Percentiles rank a stretch among this genome's conserved stretches.
Conservation (phyloP, 2,888 invertebrate species). For the Torymus tubicola region DNA sequence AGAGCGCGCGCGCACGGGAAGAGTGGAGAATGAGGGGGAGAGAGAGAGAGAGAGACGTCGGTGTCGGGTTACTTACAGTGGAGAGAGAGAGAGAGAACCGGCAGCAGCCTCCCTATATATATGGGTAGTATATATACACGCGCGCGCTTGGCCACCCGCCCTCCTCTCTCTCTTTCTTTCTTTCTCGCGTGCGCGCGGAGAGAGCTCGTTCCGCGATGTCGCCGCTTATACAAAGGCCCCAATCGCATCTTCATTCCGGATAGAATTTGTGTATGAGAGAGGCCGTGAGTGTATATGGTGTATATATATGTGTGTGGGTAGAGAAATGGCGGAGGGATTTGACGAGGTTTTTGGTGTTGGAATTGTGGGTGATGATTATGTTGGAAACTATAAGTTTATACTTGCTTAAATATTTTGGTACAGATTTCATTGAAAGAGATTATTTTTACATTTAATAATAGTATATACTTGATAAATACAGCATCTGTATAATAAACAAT, state of each 20-base stretch:
- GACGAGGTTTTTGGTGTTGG: too few species aligned
- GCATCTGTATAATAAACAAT: too few species aligned
- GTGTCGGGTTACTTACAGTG: constrained; percentile 71
- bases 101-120: constrained; percentile 53
- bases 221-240: background rate
- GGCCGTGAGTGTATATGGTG: too few species aligned
- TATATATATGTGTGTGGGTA: too few species aligned
- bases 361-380: too few species aligned
- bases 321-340: too few species aligned
- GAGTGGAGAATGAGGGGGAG: constrained; percentile 13
- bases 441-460: too few species aligned
- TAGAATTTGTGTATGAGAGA: background rate
- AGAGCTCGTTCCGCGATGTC: too few species aligned
- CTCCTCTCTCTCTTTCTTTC: constrained; percentile 30
- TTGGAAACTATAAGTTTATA: too few species aligned
- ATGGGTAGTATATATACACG: background rate
- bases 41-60: constrained; percentile 64
- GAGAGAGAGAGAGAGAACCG: constrained; percentile 62
- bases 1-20: background rate
- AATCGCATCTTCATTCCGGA: constrained; percentile 20
- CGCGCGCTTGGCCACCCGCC: background rate
- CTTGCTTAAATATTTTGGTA: too few species aligned
- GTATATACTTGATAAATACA: too few species aligned
- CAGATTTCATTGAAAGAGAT: too few species aligned
- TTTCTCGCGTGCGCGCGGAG: background rate